Base-by-base conservation (phyloP, 1,140 invertebrate genomes). In the Cardiocondyla obscurior region DNA sequence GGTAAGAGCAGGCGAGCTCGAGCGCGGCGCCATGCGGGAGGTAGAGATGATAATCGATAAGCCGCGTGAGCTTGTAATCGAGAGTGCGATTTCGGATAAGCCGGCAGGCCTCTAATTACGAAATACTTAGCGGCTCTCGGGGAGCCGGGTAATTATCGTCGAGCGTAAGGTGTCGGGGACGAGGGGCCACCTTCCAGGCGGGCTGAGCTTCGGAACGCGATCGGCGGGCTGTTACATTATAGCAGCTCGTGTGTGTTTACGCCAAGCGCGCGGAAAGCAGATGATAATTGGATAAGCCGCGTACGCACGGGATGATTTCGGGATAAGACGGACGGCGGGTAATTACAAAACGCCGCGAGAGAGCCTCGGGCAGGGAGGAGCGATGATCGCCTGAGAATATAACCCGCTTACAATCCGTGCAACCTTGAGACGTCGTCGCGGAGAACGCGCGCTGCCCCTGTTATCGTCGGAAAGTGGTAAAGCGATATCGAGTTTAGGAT, bases 261-360 rank as follows among this genome's bases (percentile, higher is more conserved):
- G 74, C 60, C 30, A 49, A n/a, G 44, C 60, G 77, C 72, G 85
- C 58, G 74, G 58, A 84, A 77, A 69, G 57, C 69, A 70, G 74
- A 81, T 83, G 76, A 74, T 70, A 81, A 83, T 83, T 77, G 82
- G 53, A 81, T 81, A 79, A 83, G 72, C 36, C 49, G 49, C 51
- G 58, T 39, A n/a, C 60, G 46, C 42, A 49, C 53, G 42, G 42
- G 67, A 58, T 49, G 73, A 57, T 83, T 65, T 83, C 22, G 73
- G 73, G 73, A 70, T 83, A 81, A 81, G 77, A 70, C 65, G 53
- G 73, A 57, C 60, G 62, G 55, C 22, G 51, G 22, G 74, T 81
- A 83, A 83, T 83, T 83, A 70, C 53, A 60, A 83, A 83, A 79
- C 57, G 65, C 74, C 64, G 46, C 58, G 39, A 62, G n/a, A 65